Percentiles rank a stretch among this genome's conserved stretches.
phyloP scores from a whole-genome alignment of 2,113 vertebrate species.

The Gymnogyps californianus region DNA sequence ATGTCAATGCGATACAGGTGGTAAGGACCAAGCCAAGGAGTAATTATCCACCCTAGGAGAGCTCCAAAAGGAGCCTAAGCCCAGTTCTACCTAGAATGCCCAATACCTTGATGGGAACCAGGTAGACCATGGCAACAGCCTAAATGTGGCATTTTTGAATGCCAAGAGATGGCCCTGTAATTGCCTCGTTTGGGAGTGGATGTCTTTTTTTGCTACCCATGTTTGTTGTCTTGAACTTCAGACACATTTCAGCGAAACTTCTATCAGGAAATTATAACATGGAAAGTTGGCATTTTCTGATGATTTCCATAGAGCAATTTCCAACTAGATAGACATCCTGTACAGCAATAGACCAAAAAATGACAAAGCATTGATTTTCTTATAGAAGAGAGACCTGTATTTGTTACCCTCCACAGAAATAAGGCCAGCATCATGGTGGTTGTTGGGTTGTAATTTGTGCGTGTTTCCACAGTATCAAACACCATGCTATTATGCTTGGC shows the following conservation, averaged over 20 bases:
- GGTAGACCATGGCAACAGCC: neutral
- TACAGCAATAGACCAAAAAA: neutral
- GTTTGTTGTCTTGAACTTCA: neutral
- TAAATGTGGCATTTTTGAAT: neutral
- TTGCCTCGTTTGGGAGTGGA: neutral
- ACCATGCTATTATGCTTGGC: neutral
- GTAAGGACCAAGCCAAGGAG: neutral
- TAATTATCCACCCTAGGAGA: neutral
- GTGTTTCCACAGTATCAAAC: neutral
- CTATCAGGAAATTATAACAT: neutral
- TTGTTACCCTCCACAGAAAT: neutral
- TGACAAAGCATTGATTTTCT: slow-evolving; percentile 26
- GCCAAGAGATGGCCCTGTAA: neutral
- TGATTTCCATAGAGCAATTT: neutral
- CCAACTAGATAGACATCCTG: neutral
- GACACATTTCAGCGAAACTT: neutral
- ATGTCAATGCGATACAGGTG: neutral
- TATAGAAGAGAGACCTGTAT: neutral
- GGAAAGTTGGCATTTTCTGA: slow-evolving; percentile 40
- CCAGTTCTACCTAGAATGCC: neutral
- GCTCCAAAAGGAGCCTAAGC: neutral
- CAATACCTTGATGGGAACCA: neutral
- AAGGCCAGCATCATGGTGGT: neutral
- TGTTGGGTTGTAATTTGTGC: neutral
- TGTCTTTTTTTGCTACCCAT: neutral